Evolutionary conservation across 2,888 invertebrate genomes (phyloP), one percentile per base, ranked within the genome.

Genomic region (Ferrisia virgata): DNA sequence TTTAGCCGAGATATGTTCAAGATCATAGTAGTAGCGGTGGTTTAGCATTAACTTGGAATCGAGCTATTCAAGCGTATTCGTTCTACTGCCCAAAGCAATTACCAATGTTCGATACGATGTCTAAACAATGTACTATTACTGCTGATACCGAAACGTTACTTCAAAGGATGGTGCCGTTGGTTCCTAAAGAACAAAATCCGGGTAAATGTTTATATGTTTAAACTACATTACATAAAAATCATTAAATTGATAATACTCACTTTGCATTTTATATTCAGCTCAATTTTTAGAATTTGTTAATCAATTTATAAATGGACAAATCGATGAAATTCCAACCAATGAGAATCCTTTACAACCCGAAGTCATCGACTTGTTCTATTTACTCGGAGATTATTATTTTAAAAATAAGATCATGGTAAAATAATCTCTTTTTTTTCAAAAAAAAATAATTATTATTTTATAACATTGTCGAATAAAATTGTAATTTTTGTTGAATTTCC

Each of bases 381-480:
- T 98, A n/a, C 89, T 98, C 31, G 98, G 94, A 0, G 98, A 98
- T 90, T 96, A 94, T 89, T 94, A 96, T 89, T 96, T 97, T 87
- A 98, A 98, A 89, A 95, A 86, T 39, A 87, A 87, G 83, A 85
- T 84, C 18, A 87, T 87, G 87, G 87, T 87, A 85, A 84, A 84
- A 85, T 64, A 15, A 40, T 25, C 13, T 13, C 47, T 13, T 15
- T 25, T 15, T 31, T 28, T 69, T 25, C 2, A 11, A 11, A 31
- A 22, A 22, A 43, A 43, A 43, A 43, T 43, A 15, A 58, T 13
- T 40, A 15, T 43, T 1, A 22, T 47, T 31, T 13, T n/a, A 47
- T 53, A 39, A 28, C 64, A 58, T 22, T 86, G 64, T 85, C 76
- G 4, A 36, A 36, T 8, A 8, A 36, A 36, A 36, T 36, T 6